Percentiles rank a stretch among this genome's conserved stretches.
phyloP scores from a whole-genome alignment of 2,888 invertebrate species.

The Heteromyza rotundicornis region DNA sequence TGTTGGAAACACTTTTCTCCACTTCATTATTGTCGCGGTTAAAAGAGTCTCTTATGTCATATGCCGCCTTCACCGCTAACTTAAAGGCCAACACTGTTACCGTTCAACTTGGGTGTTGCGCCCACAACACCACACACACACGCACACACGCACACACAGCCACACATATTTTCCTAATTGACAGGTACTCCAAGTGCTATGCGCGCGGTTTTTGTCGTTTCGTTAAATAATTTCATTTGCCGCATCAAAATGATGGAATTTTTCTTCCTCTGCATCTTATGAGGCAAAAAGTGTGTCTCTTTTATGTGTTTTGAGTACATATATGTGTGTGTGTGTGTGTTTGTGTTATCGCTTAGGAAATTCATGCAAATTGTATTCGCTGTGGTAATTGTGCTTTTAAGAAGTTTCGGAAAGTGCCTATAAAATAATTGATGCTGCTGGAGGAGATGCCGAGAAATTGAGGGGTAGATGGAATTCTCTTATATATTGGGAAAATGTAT shows the following conservation, averaged over 20 bases:
- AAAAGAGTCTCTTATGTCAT: not conserved
- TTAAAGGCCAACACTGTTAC: too few species aligned
- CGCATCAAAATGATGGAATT: not conserved
- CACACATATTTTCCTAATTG: slow-evolving; percentile 2
- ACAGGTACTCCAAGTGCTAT: not conserved
- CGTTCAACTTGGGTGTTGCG: too few species aligned
- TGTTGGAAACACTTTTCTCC: not conserved
- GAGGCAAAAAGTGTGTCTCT: too few species aligned
- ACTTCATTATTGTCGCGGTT: slow-evolving; percentile 7
- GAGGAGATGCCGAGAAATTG: not conserved
- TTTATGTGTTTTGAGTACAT: too few species aligned
- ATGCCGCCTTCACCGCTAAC: not conserved
- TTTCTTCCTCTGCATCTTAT: not conserved
- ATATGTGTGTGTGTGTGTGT: not conserved
- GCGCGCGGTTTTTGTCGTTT: not conserved
- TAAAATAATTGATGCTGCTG: too few species aligned
- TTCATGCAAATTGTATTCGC: not conserved
- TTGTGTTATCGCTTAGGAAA: not conserved
- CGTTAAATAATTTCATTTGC: not conserved
- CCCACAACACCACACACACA: too few species aligned
- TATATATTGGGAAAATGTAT: too few species aligned
- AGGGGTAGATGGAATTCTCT: too few species aligned
- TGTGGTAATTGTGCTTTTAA: not conserved
- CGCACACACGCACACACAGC: too few species aligned
- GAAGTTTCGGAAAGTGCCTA: too few species aligned